Percentiles rank a stretch among this genome's conserved stretches.
Evolutionary conservation across 2,113 vertebrate genomes (phyloP).

Genomic region (Eurypyga helias): DNA sequence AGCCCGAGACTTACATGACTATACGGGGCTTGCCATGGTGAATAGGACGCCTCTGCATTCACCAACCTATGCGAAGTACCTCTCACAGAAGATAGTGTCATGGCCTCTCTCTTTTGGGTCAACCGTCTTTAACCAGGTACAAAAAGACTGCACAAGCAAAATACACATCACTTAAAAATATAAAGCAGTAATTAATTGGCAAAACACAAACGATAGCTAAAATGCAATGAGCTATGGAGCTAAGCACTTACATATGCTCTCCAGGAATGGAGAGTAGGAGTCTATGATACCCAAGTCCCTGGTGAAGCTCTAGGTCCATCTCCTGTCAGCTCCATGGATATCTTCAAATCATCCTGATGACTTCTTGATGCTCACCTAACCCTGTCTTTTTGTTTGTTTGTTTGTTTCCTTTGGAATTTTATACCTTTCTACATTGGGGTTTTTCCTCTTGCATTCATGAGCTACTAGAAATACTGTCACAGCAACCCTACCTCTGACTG

Average conservation of each 20-base stretch:
- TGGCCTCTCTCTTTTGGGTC: not conserved
- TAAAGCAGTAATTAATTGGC: not conserved
- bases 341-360: not conserved
- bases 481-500: not conserved
- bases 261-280: not conserved
- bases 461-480: not conserved
- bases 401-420: not conserved
- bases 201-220: not conserved
- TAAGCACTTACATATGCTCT: not conserved
- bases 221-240: not conserved
- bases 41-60: not conserved
- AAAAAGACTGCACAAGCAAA: not conserved
- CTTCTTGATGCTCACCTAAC: not conserved
- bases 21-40: rapidly evolving
- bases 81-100: not conserved
- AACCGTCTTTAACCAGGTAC: not conserved
- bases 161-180: not conserved
- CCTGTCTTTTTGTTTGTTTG: not conserved
- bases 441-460: not conserved
- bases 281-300: not conserved
- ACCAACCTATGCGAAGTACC: not conserved
- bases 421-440: not conserved
- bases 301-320: not conserved
- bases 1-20: not conserved
- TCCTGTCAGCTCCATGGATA: not conserved